phyloP scores from a whole-genome alignment of 2,113 vertebrate genomes.

The Psephotus haematonotus region DNA sequence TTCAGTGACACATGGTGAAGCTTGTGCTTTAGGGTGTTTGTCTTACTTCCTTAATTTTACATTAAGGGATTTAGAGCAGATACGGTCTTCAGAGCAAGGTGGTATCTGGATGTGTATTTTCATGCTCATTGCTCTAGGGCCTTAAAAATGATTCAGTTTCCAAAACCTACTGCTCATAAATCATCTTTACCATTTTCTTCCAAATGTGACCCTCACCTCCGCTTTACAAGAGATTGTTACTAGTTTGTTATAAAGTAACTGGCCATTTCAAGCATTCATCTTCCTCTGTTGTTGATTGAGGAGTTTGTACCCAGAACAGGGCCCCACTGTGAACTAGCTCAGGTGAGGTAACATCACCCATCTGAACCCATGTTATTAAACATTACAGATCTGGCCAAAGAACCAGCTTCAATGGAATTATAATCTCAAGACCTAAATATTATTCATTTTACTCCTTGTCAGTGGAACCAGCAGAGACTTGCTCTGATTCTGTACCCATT shows the following conservation, averaged over 20 bases:
- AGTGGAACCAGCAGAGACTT: background rate
- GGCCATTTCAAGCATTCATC: background rate
- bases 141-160: background rate
- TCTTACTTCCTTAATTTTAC: background rate
- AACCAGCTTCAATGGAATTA: background rate
- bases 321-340: background rate
- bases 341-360: background rate
- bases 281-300: background rate
- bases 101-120: background rate
- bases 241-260: background rate
- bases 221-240: background rate
- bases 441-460: background rate
- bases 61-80: background rate
- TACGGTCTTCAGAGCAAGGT: background rate
- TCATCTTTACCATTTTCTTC: background rate
- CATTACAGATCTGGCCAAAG: background rate
- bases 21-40: background rate
- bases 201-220: background rate
- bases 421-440: constrained; percentile 10
- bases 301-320: background rate
- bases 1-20: background rate
- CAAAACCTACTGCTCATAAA: background rate
- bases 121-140: background rate
- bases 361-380: background rate
- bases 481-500: background rate